Conservation (phyloP, 2,113 vertebrate species). For the Sitta europaea region DNA sequence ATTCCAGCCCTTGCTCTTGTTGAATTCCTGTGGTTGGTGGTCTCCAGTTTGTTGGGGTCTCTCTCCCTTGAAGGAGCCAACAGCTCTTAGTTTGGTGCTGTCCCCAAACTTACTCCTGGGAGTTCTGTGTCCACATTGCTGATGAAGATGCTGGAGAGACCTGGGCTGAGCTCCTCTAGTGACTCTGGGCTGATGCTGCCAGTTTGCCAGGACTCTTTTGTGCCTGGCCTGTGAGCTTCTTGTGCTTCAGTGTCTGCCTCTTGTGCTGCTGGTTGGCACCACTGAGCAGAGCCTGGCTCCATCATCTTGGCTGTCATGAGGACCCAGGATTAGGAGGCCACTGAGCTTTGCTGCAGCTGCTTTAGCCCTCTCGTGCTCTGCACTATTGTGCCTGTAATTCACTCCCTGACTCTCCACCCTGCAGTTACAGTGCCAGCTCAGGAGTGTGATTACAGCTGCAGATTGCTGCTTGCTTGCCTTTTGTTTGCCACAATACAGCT, state of each 20-base stretch:
- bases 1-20: neutral
- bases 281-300: neutral
- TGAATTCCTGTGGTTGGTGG: neutral
- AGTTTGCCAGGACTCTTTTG: neutral
- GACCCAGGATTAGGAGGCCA: neutral
- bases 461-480: slow-evolving; percentile 25
- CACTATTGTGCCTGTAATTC: neutral
- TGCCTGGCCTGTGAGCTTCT: neutral
- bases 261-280: neutral
- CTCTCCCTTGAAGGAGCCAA: neutral
- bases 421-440: neutral
- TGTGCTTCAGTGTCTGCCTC: neutral
- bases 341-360: neutral
- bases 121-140: neutral
- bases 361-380: neutral
- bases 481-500: slow-evolving; percentile 61
- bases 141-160: neutral
- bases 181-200: neutral
- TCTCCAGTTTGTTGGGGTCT: neutral
- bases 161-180: neutral
- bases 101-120: neutral
- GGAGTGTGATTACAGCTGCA: slow-evolving; percentile 21
- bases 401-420: slow-evolving; percentile 8
- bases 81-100: neutral
- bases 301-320: neutral